phyloP scores from a whole-genome alignment of 2,797 vertebrate species.

The Neopelma chrysocephalum region DNA sequence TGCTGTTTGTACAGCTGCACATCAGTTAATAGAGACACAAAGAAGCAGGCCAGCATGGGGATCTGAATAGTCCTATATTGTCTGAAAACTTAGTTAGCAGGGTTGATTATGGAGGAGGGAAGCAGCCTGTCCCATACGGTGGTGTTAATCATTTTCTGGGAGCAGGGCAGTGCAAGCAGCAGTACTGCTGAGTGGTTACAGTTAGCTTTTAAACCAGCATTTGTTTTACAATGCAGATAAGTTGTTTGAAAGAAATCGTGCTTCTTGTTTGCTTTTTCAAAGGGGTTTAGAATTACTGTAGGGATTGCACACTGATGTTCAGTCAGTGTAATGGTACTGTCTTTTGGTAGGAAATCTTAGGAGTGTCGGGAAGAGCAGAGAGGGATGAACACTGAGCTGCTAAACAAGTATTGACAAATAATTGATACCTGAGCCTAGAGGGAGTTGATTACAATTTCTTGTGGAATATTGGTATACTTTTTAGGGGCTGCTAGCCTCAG shows the following conservation, averaged over 20 bases:
- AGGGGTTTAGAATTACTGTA: neutral
- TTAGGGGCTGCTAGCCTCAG: neutral
- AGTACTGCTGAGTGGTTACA: neutral
- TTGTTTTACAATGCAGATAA: neutral
- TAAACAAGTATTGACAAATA: neutral
- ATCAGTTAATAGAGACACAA: conserved; percentile 37
- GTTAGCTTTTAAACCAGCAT: neutral
- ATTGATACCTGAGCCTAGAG: neutral
- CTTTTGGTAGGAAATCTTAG: neutral
- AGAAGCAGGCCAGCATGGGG: conserved; percentile 11
- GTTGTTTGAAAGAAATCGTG: neutral
- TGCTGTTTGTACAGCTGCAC: conserved; percentile 64
- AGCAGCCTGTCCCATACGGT: neutral
- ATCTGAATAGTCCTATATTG: conserved; percentile 36
- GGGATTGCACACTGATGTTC: neutral
- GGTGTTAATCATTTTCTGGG: conserved; percentile 24
- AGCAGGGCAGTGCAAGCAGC: neutral
- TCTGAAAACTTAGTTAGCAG: conserved; percentile 41
- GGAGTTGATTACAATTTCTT: neutral
- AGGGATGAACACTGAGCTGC: neutral
- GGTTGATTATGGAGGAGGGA: neutral
- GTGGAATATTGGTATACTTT: neutral
- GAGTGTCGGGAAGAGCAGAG: neutral
- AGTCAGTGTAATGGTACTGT: neutral
- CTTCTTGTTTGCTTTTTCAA: neutral